phyloP scores from a whole-genome alignment of 2,797 vertebrate genomes.

The Coregonus ussuriensis region DNA sequence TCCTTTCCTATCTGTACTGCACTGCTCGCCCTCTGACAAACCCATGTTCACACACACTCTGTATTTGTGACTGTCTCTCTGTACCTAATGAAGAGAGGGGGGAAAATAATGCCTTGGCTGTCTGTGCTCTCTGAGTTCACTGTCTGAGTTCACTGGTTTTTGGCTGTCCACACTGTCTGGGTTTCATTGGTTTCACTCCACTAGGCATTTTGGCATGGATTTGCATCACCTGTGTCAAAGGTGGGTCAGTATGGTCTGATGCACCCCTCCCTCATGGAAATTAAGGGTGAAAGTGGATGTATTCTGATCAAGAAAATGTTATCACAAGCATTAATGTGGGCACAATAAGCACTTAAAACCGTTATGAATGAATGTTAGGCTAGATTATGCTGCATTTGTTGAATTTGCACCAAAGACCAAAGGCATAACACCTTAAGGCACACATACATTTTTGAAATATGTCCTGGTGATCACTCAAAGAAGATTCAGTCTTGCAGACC shows the following conservation, averaged over 20 bases:
- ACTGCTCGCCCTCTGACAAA: background rate
- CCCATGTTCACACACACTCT: slow-evolving; percentile 5
- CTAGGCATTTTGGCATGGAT: slow-evolving; percentile 13
- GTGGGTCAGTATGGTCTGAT: background rate
- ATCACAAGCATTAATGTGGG: too few relatives aligned
- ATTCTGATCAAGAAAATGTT: background rate
- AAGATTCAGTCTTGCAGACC: background rate
- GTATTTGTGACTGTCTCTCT: slow-evolving; percentile 25
- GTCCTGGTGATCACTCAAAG: background rate
- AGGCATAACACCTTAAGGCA: background rate
- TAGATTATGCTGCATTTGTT: too few relatives aligned
- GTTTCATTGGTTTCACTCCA: slow-evolving; percentile 7
- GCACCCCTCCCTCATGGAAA: background rate
- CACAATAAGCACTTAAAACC: too few relatives aligned
- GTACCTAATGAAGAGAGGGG: slow-evolving; percentile 25
- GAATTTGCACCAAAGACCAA: background rate
- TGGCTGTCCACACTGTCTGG: background rate
- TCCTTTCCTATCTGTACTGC: slow-evolving; percentile 13
- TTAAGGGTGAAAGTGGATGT: background rate
- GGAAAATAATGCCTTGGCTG: slow-evolving; percentile 3
- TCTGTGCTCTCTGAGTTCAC: slow-evolving; percentile 12
- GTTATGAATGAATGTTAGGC: too few relatives aligned
- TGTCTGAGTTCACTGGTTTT: slow-evolving; percentile 11
- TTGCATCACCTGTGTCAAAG: background rate
- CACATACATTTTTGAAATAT: background rate